Percentiles rank a stretch among this genome's conserved stretches.
These are phyloP conservation scores for Pseudomyrmex gracilis DNA, from an alignment of 1,140 invertebrate species.

Conservation along the genomic window DNA sequence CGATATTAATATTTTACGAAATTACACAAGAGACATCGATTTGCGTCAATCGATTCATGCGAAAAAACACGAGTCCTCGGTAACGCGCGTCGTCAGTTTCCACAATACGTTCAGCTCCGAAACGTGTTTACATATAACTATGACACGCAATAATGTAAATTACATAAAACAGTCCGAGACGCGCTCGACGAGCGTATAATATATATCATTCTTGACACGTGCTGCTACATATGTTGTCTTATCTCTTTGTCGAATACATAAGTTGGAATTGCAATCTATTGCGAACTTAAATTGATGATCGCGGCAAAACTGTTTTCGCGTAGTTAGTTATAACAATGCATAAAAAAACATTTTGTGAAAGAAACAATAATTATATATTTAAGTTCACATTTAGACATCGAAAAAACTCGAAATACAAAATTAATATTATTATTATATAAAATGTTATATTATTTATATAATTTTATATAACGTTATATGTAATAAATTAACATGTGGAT, in stretches of 20 bases:
- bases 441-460: not conserved
- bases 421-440: not conserved
- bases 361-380: not conserved
- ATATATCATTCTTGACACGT: not conserved
- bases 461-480: too few species aligned
- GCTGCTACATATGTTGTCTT: not conserved
- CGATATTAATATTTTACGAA: not conserved
- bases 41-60: not conserved
- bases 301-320: not conserved
- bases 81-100: not conserved
- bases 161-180: too few species aligned
- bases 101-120: not conserved
- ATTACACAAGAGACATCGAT: not conserved
- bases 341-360: not conserved
- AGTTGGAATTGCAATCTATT: not conserved
- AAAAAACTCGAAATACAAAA: not conserved
- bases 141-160: not conserved
- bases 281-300: not conserved
- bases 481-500: not conserved
- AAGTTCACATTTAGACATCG: too few species aligned
- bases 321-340: not conserved
- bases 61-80: not conserved
- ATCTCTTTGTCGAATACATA: not conserved
- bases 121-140: not conserved
- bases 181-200: not conserved